Evolutionary conservation across 2,113 vertebrate species (phyloP), one percentile per base, ranked within the genome.

Genomic region (Neogobius melanostomus): DNA sequence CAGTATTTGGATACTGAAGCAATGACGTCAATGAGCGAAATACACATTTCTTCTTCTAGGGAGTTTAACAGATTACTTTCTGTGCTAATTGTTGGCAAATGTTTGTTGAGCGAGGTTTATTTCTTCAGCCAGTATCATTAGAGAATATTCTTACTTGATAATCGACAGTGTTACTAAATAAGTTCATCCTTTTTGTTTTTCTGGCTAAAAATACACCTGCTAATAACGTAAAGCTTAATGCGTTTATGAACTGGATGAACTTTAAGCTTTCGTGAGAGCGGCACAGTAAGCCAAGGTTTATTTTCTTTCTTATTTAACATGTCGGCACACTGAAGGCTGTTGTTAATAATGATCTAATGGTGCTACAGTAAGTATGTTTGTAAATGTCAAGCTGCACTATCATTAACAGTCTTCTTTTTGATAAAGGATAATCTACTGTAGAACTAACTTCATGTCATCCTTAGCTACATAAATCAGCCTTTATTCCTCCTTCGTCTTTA

Each of bases 221-320:
- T 61, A 10, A 42, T 15, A 44, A 61, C 59, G 8, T 44, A 15
- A 43, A 61, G 42, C 57, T 6, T 15, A 61, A n/a, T 61, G 44
- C 8, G 6, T 6, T 15, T 14, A 60, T 44, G 42, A 12, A n/a
- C 59, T 61, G 7, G 28, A 21, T 43, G 36, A n/a, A 45, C 59
- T n/a, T 12, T 61, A 44, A 21, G 9, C 5, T 57, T 57, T 56
- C 7, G 9, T 61, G 36, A 42, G 9, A 61, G 43, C 54, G 2
- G 21, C 59, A 61, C 36, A 61, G 12, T 14, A 7, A 43, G 57
- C 57, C 57, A 60, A n/a, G 59, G 59, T n/a, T 45, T 45, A 61
- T 61, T 43, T 42, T 43, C 36, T 43, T 60, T 15, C 15, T 60
- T 43, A 60, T 36, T 36, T 36, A 60, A 43, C 12, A 60, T 11